phyloP scores from a whole-genome alignment of 2,888 invertebrate species.

The Caenorhabditis angaria region DNA sequence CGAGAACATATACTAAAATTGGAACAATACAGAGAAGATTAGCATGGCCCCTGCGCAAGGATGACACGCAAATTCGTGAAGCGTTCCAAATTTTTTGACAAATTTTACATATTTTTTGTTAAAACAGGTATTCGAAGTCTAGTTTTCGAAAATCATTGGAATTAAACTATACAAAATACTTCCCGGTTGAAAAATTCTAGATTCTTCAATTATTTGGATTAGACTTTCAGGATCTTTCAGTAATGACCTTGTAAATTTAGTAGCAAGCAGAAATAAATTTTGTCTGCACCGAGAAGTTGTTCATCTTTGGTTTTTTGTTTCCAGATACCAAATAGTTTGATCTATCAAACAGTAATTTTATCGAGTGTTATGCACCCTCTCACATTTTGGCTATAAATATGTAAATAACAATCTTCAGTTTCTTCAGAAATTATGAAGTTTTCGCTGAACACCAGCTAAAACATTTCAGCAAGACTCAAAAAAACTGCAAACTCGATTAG shows the following conservation, averaged over 20 bases:
- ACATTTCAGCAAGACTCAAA: too few species aligned
- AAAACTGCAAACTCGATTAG: too few species aligned
- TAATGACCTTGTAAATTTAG: too few species aligned
- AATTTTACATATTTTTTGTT: too few species aligned
- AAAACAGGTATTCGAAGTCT: too few species aligned
- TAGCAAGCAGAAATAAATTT: neutral
- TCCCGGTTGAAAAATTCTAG: neutral
- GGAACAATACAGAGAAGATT: constrained; percentile 83
- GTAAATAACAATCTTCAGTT: too few species aligned
- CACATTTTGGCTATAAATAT: too few species aligned
- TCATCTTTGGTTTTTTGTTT: neutral
- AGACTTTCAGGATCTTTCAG: too few species aligned
- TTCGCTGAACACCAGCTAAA: too few species aligned
- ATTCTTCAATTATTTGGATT: too few species aligned
- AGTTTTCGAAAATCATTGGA: neutral
- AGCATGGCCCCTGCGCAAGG: constrained; percentile 91
- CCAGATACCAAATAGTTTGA: neutral
- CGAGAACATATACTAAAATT: constrained; percentile 18
- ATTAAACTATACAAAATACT: neutral
- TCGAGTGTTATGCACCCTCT: too few species aligned
- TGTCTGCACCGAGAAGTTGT: neutral
- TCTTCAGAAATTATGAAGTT: too few species aligned
- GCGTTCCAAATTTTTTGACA: constrained; percentile 61
- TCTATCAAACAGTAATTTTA: neutral
- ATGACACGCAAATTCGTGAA: constrained; percentile 85